Percentiles rank a stretch among this genome's conserved stretches.
Conservation (phyloP, 2,113 vertebrate species). For the Oceanodroma tethys region DNA sequence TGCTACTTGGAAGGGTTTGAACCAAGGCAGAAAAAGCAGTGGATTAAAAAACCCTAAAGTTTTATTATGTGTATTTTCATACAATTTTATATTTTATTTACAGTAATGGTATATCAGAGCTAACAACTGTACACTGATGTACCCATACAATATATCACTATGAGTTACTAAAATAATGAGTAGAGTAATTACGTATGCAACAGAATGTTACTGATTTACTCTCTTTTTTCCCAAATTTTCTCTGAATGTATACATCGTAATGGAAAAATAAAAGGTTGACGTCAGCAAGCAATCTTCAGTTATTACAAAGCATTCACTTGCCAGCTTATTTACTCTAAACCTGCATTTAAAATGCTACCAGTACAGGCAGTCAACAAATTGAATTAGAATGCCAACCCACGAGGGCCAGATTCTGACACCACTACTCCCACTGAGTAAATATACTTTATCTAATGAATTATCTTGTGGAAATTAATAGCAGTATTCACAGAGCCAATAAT, state of each 20-base stretch:
- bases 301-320: background rate
- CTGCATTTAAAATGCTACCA: background rate
- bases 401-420: background rate
- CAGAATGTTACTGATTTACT: background rate
- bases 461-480: background rate
- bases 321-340: background rate
- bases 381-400: background rate
- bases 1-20: background rate
- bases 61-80: background rate
- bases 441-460: background rate
- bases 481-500: background rate
- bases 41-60: fast-evolving
- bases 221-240: background rate
- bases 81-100: background rate
- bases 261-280: background rate
- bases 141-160: background rate
- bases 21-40: background rate
- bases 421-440: background rate
- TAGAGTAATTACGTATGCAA: background rate
- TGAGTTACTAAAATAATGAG: background rate
- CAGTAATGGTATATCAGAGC: background rate
- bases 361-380: background rate
- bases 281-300: background rate
- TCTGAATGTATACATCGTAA: background rate
- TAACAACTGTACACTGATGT: background rate